Base-by-base conservation (phyloP, 1,140 invertebrate species). In the Brachionus calyciflorus region DNA sequence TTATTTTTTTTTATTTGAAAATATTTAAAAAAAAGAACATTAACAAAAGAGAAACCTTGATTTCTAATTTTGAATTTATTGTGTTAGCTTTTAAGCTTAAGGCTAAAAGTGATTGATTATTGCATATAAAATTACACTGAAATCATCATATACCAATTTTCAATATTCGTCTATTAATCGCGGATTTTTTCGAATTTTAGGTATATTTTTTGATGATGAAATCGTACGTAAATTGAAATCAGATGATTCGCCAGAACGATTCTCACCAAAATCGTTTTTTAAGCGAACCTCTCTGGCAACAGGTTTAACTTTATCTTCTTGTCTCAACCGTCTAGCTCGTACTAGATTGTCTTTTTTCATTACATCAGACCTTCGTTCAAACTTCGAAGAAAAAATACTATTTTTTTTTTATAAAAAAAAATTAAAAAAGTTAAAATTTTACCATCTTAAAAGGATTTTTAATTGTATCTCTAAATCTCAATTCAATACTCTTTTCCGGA, bases 401-500 rank as follows among this genome's bases (percentile, higher is more conserved):
- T 24, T 53, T 53, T 1, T 24, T 24, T 30, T 57, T 26, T 12
- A 57, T 28, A 26, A 12, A 28, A 28, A 10, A 55, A 55, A 55
- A 26, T 55, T 55, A 24, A 30, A n/a, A n/a, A n/a, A n/a, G n/a
- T n/a, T 28, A 12, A 60, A 60, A 33, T 37, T 21, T 28, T 65
- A 65, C 60, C 37, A 14, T 12, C 21, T 44, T 21, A 19, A 44
- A 28, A 14, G 69, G 69, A 12, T 17, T 49, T 37, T 19, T 73
- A 6, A 73, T 9, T 26, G 44, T 51, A 21, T 73, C 21, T 30
- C 9, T 73, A 73, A 70, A 70, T 7, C 65, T 48, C 1, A 28
- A 51, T 7, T 24, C 44, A 26, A 21, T 26, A 10, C 21, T 49
- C 33, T 51, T 73, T 73, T 73, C 69, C 1, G 69, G 69, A 51